These are phyloP conservation scores for Orthonychiurus folsomi DNA, from an alignment of 2,888 invertebrate genomes.

Conservation along the genomic window DNA sequence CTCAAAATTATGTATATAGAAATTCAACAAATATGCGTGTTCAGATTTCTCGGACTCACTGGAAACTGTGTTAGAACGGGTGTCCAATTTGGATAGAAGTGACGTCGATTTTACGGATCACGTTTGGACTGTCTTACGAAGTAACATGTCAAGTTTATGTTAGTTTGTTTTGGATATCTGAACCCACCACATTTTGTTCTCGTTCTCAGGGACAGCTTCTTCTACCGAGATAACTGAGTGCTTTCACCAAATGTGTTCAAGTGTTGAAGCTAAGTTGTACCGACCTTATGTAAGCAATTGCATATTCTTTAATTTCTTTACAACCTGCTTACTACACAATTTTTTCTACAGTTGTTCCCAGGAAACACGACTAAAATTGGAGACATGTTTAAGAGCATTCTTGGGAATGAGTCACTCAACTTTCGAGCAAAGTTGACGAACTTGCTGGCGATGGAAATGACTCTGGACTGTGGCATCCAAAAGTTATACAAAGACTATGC, in stretches of 20 bases:
- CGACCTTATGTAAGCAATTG: conserved; percentile 35
- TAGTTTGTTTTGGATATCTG: conserved; percentile 9
- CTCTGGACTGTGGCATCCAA: conserved; percentile 31
- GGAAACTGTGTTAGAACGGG: conserved; percentile 25
- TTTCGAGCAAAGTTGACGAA: conserved; percentile 20
- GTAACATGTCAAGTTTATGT: neutral
- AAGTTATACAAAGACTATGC: conserved; percentile 37
- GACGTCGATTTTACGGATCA: conserved; percentile 35
- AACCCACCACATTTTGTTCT: no score
- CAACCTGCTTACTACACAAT: conserved; percentile 4
- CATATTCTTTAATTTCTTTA: neutral
- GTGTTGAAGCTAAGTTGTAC: conserved; percentile 31
- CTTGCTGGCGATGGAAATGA: conserved; percentile 23
- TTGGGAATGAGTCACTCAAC: conserved; percentile 21
- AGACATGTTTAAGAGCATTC: conserved; percentile 18
- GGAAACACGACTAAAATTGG: conserved; percentile 28
- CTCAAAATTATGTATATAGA: neutral
- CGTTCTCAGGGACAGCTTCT: conserved; percentile 18
- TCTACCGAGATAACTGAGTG: conserved; percentile 27
- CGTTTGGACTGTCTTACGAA: conserved; percentile 21
- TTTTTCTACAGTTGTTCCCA: conserved; percentile 26
- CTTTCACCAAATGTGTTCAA: conserved; percentile 22
- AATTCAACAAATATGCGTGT: neutral
- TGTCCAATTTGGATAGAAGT: conserved; percentile 23
- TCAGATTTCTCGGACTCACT: conserved; percentile 32